Evolutionary conservation across 64 coral and sea anemone species (phyloP).

Genomic region (Porites lutea): DNA sequence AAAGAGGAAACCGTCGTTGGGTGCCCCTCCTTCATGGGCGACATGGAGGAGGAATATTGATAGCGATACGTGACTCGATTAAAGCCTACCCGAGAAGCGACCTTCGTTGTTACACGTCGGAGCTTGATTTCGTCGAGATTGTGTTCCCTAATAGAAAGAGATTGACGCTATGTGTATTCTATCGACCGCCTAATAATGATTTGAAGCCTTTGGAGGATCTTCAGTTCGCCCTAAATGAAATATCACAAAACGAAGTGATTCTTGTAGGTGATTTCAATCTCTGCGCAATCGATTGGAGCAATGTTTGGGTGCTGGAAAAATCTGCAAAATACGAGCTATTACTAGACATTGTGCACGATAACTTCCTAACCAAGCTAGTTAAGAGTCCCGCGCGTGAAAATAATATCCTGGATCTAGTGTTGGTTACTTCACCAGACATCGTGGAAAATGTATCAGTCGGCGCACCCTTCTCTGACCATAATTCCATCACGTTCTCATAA

Average conservation of each 20-base stretch:
- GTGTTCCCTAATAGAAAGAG: not conserved
- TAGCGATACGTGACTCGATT: too few relatives aligned
- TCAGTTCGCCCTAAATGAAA: not conserved
- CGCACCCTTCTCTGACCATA: conserved; percentile 61
- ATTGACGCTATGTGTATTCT: conserved; percentile 9
- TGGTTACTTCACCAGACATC: conserved; percentile 38
- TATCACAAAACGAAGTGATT: not conserved
- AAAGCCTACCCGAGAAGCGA: too few relatives aligned
- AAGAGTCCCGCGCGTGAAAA: conserved; percentile 31
- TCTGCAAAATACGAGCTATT: conserved; percentile 47
- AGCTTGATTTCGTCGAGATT: not conserved
- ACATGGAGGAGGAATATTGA: too few relatives aligned
- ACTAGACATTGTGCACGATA: conserved; percentile 53
- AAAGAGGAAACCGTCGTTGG: too few relatives aligned
- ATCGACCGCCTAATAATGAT: conserved; percentile 33
- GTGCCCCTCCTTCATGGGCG: too few relatives aligned
- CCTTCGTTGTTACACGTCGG: too few relatives aligned
- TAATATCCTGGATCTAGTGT: conserved; percentile 60
- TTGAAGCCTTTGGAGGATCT: conserved; percentile 23
- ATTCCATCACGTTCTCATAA: not conserved
- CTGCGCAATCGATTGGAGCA: conserved; percentile 19
- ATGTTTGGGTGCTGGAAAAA: not conserved
- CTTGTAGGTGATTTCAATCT: not conserved
- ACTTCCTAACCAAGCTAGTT: conserved; percentile 53
- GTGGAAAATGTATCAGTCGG: conserved; percentile 50